These are phyloP conservation scores for Drosophila engyochracea DNA, from an alignment of 2,888 invertebrate genomes.

Conservation along the genomic window DNA sequence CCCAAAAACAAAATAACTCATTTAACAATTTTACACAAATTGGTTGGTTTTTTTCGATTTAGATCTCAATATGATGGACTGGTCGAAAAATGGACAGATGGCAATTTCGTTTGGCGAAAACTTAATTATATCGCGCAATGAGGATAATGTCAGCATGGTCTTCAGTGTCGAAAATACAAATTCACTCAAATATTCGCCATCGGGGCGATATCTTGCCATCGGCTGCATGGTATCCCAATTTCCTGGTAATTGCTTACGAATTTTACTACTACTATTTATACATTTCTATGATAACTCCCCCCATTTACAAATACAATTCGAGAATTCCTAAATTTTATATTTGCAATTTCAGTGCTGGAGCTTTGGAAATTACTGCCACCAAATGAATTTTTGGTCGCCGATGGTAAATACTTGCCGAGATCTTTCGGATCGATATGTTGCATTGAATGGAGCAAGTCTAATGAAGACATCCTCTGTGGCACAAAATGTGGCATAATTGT, in stretches of 20 bases:
- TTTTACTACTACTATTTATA: neutral
- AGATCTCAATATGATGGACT: slow-evolving; percentile 83
- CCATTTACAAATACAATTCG: neutral
- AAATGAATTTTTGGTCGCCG: slow-evolving; percentile 70
- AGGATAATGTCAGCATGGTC: slow-evolving; percentile 75
- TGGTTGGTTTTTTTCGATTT: neutral
- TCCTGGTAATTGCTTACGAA: slow-evolving; percentile 61
- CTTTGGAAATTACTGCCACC: slow-evolving; percentile 73
- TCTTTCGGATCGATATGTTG: slow-evolving; percentile 66
- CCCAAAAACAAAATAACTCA: neutral
- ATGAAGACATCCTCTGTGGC: slow-evolving; percentile 80
- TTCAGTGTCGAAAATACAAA: slow-evolving; percentile 73
- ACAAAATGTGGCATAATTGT: slow-evolving; percentile 73
- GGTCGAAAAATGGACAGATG: slow-evolving; percentile 82
- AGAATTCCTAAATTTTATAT: neutral
- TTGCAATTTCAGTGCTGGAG: slow-evolving; percentile 73
- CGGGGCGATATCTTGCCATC: slow-evolving; percentile 81
- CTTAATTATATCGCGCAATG: slow-evolving; percentile 82
- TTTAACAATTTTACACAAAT: neutral
- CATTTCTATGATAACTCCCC: neutral
- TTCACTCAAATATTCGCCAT: slow-evolving; percentile 79
- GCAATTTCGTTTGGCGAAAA: slow-evolving; percentile 83
- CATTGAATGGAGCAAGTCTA: slow-evolving; percentile 80
- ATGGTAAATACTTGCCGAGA: slow-evolving; percentile 71
- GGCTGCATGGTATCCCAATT: slow-evolving; percentile 69